phyloP scores from a whole-genome alignment of 1,140 invertebrate species.

The Berghia stephanieae region DNA sequence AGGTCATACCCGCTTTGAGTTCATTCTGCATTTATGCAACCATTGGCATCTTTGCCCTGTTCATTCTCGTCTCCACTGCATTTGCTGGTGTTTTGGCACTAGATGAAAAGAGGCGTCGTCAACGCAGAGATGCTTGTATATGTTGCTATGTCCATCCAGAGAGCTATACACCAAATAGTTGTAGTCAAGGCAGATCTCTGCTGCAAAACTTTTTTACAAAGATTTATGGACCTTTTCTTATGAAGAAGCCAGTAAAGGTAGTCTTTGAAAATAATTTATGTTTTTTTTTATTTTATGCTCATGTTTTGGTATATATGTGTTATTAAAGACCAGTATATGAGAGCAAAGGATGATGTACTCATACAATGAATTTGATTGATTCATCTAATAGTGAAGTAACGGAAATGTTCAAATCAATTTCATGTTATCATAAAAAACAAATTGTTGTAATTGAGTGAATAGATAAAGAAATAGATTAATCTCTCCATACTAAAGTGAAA shows the following conservation, averaged over 20 bases:
- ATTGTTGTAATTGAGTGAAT: no score
- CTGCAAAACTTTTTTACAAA: constrained; percentile 68
- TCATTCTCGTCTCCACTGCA: constrained; percentile 79
- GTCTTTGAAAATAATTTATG: no score
- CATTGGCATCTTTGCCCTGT: constrained; percentile 71
- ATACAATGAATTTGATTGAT: no score
- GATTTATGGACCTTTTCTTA: constrained; percentile 67
- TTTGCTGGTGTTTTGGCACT: constrained; percentile 81
- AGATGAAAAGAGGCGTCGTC: constrained; percentile 74
- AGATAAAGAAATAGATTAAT: no score
- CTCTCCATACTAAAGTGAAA: no score
- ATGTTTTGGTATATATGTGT: no score
- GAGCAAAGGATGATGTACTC: no score
- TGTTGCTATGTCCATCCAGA: constrained; percentile 74
- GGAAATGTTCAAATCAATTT: no score
- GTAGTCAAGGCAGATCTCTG: constrained; percentile 66
- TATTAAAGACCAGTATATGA: no score
- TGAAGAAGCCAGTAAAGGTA: constrained; percentile 68
- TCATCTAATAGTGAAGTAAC: no score
- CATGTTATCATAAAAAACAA: no score
- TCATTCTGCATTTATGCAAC: constrained; percentile 73
- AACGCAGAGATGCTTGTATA: constrained; percentile 74
- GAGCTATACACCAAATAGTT: constrained; percentile 67
- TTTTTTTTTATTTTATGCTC: no score
- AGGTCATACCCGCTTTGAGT: constrained; percentile 85